Base-by-base conservation (phyloP, 1,140 invertebrate species). In the Drosophila kohkoa region DNA sequence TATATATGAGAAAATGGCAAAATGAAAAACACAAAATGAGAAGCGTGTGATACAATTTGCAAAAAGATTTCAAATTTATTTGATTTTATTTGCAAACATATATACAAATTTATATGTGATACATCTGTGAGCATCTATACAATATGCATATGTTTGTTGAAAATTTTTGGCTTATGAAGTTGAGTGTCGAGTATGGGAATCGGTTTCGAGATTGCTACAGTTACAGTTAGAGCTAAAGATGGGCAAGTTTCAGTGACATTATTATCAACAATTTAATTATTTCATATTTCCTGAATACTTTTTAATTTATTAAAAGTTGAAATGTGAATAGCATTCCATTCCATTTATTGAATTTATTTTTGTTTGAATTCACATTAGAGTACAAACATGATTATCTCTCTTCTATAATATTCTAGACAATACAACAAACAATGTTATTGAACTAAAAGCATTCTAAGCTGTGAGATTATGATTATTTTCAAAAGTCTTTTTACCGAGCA, bases 1-100 rank as follows among this genome's bases (percentile, higher is more conserved):
- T 10, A 38, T 38, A 38, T 43, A 16, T 30, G 16, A 49, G 28
- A 66, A 48, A 48, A 16, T 13, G 16, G 49, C 46, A 51, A 28
- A 49, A 38, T 7, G 46, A 60, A 73, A 67, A 46, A 28, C n/a
- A 25, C 41, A 67, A 83, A 28, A 48, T 66, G 48, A 83, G 32
- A n/a, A 62, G 48, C 64, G 57, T 77, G 55, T 54, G 54, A 60
- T 59, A 60, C 38, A 60, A 68, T 74, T 74, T 30, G 13, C 30
- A 43, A 68, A 25, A 65, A 32, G 28, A 67, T 51, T 38, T 8
- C 35, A 60, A 54, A 46, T 41, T 67, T 59, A 58, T 66, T 72
- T 58, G 57, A 82, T 75, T 83, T 63, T 51, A 20, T 30, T 43
- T 16, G 25, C 32, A 66, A 1, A 65, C 8, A 15, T 30, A 16